Conservation (phyloP, 2,113 vertebrate genomes). For the Otolemur garnettii region DNA sequence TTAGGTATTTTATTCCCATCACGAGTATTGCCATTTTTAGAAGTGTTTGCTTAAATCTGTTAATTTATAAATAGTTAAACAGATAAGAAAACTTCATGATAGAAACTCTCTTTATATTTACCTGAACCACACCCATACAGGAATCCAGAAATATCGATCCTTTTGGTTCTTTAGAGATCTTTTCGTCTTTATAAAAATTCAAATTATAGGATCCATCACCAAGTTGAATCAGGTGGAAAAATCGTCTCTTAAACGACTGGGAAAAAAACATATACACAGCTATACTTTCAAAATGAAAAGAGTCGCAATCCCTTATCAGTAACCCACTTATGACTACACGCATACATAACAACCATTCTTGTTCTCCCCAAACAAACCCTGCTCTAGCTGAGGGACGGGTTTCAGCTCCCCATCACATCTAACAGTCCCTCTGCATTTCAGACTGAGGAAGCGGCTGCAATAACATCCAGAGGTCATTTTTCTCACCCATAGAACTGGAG, state of each 20-base stretch:
- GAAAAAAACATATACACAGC: slow-evolving; percentile 52
- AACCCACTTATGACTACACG: background rate
- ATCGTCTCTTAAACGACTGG: slow-evolving; percentile 99
- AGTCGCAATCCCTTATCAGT: background rate
- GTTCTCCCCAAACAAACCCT: background rate
- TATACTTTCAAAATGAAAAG: slow-evolving; percentile 16
- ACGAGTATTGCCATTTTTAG: background rate
- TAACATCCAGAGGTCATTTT: background rate
- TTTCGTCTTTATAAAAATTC: slow-evolving; percentile 99
- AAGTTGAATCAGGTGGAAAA: slow-evolving; percentile 98
- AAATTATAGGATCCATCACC: slow-evolving; percentile 98
- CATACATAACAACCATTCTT: background rate
- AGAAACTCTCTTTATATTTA: slow-evolving; percentile 82
- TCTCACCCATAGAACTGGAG: slow-evolving; percentile 6
- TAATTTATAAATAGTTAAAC: background rate
- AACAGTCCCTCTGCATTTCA: background rate
- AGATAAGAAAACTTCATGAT: background rate
- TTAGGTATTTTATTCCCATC: background rate
- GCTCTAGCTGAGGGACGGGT: background rate
- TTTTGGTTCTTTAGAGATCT: slow-evolving; percentile 99
- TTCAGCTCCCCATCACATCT: background rate
- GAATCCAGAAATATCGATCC: slow-evolving; percentile 99
- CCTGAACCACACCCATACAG: slow-evolving; percentile 99
- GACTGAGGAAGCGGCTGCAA: background rate
- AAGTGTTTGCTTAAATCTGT: background rate